Conservation (phyloP, 2,888 invertebrate genomes). For the Hyalella azteca region DNA sequence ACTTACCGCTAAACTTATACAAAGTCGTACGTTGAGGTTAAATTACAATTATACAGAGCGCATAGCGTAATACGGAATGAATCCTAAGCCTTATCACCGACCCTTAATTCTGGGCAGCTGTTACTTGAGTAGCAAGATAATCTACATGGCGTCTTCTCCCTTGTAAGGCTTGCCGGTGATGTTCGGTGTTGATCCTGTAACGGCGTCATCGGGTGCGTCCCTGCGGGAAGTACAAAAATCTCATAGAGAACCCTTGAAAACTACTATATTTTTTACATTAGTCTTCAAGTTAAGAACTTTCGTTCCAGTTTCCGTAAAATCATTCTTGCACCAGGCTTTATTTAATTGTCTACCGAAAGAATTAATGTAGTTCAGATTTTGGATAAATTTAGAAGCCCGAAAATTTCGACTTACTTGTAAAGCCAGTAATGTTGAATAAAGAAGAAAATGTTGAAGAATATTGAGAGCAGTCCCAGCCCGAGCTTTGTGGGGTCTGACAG, state of each 20-base stretch:
- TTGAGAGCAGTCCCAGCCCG: conserved; percentile 51
- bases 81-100: no score
- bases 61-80: no score
- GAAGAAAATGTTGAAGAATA: conserved; percentile 54
- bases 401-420: conserved; percentile 46
- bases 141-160: neutral
- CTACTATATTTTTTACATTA: neutral
- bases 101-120: no score
- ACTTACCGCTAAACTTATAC: no score
- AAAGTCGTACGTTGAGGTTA: no score
- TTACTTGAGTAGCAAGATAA: no score
- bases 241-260: neutral
- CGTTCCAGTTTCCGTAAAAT: neutral
- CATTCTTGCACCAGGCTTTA: neutral
- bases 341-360: neutral
- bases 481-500: conserved; percentile 55
- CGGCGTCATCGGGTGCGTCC: neutral
- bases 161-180: neutral
- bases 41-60: no score
- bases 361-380: neutral
- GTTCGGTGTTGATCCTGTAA: neutral
- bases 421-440: conserved; percentile 55
- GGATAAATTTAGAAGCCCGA: neutral
- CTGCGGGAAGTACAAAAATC: neutral
- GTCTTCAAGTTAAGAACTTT: neutral